Conservation (phyloP, 2,888 invertebrate species). For the Nomada lathburiana region DNA sequence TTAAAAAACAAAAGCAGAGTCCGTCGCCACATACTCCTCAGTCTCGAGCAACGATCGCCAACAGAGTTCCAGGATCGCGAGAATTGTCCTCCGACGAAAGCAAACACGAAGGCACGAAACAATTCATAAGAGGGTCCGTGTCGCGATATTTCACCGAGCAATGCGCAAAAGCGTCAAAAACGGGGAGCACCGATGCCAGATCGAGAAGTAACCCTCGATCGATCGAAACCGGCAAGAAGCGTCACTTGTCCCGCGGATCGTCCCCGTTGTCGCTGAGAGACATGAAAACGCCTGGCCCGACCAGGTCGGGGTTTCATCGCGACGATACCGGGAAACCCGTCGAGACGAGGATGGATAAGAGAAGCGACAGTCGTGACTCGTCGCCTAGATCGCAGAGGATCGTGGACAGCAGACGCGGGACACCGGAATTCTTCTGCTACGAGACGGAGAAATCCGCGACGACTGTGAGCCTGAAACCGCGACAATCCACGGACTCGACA, state of each 20-base stretch:
- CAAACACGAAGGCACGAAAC: slow-evolving; percentile 7
- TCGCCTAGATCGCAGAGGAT: slow-evolving; percentile 3
- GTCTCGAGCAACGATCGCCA: too few relatives aligned
- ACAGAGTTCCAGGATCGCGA: too few relatives aligned
- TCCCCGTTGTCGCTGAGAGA: slow-evolving; percentile 37
- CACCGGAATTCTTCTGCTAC: slow-evolving; percentile 29
- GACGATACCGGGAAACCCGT: slow-evolving; percentile 1
- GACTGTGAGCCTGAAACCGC: slow-evolving; percentile 11
- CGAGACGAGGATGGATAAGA: not conserved
- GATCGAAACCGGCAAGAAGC: not conserved
- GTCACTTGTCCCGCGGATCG: slow-evolving; percentile 1
- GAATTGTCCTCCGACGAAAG: not conserved
- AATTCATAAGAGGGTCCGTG: slow-evolving; percentile 32
- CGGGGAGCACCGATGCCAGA: not conserved
- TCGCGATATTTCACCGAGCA: slow-evolving; percentile 46
- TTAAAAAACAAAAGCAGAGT: not conserved
- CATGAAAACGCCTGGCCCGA: not conserved
- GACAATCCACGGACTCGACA: not conserved
- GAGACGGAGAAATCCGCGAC: slow-evolving; percentile 35
- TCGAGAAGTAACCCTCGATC: not conserved
- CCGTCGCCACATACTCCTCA: not conserved
- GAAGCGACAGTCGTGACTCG: not conserved
- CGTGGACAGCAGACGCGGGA: not conserved
- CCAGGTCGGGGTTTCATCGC: slow-evolving; percentile 4
- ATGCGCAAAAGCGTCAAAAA: slow-evolving; percentile 10